A percentile compares a stretch with the other conserved stretches of the same genome.
phyloP scores from a whole-genome alignment of 2,888 invertebrate genomes.

The Apamea crenata region DNA sequence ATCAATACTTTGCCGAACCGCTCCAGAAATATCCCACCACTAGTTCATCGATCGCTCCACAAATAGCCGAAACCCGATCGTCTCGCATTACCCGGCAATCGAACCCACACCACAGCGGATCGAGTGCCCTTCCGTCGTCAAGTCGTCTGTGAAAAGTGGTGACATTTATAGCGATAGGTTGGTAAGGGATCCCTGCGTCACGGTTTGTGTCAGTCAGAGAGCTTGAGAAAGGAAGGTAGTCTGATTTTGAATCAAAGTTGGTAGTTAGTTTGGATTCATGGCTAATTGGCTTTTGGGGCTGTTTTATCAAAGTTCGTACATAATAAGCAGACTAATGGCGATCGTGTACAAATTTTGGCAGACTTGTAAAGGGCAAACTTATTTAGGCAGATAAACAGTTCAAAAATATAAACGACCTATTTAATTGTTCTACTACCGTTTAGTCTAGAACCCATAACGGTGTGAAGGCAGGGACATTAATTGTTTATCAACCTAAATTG shows the following conservation, averaged over 20 bases:
- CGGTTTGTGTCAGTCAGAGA: slow-evolving; percentile 11
- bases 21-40: slow-evolving; percentile 60
- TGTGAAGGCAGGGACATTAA: too few species aligned
- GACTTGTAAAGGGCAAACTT: neutral
- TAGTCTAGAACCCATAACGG: neutral
- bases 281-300: neutral
- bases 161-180: slow-evolving; percentile 35
- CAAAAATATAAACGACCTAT: neutral
- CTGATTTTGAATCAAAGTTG: neutral
- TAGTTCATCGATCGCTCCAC: slow-evolving; percentile 63
- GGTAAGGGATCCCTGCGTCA: slow-evolving; percentile 46
- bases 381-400: neutral
- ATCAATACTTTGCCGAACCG: slow-evolving; percentile 7
- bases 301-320: neutral
- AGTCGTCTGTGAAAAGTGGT: slow-evolving; percentile 58
- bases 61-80: slow-evolving; percentile 69
- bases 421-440: neutral
- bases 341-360: neutral
- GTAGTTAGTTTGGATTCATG: neutral
- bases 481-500: neutral
- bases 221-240: neutral
- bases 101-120: slow-evolving; percentile 71
- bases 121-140: slow-evolving; percentile 60
- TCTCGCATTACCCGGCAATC: slow-evolving; percentile 71
- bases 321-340: neutral